These are phyloP conservation scores for Protomyctophum bolini DNA, from an alignment of 2,113 vertebrate genomes.

Conservation along the genomic window DNA sequence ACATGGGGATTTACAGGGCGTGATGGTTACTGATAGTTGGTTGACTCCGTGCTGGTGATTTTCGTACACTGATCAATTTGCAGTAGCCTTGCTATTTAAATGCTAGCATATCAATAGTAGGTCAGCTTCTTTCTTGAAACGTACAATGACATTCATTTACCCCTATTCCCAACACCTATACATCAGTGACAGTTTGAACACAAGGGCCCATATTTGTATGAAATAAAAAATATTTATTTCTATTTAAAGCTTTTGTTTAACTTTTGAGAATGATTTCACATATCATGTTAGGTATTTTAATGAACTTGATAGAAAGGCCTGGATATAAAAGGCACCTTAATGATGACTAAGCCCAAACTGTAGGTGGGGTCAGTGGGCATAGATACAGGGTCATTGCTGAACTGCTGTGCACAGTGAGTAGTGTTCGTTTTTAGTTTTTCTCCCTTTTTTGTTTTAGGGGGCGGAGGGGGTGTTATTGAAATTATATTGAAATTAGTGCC, in stretches of 20 bases:
- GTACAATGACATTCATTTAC: slow-evolving; percentile 48
- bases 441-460: too few relatives aligned
- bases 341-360: slow-evolving; percentile 15
- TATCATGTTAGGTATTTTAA: slow-evolving; percentile 41
- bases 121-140: slow-evolving; percentile 66
- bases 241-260: slow-evolving; percentile 73
- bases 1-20: slow-evolving; percentile 53
- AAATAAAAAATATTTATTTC: slow-evolving; percentile 78
- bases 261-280: slow-evolving; percentile 44
- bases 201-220: slow-evolving; percentile 73
- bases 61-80: slow-evolving; percentile 49
- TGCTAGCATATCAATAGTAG: slow-evolving; percentile 45
- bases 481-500: slow-evolving; percentile 63
- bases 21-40: slow-evolving; percentile 41
- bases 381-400: slow-evolving; percentile 56
- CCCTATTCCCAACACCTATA: slow-evolving; percentile 36
- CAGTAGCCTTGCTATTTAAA: slow-evolving; percentile 40
- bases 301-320: slow-evolving; percentile 31
- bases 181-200: slow-evolving; percentile 59
- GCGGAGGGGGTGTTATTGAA: slow-evolving; percentile 48
- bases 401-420: slow-evolving; percentile 38
- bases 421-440: slow-evolving; percentile 1
- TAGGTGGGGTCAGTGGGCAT: slow-evolving; percentile 17
- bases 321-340: slow-evolving; percentile 56
- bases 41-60: slow-evolving; percentile 39